Evolutionary conservation across 2,797 vertebrate genomes (phyloP).

Genomic region (Gymnoscopelus microlampas): DNA sequence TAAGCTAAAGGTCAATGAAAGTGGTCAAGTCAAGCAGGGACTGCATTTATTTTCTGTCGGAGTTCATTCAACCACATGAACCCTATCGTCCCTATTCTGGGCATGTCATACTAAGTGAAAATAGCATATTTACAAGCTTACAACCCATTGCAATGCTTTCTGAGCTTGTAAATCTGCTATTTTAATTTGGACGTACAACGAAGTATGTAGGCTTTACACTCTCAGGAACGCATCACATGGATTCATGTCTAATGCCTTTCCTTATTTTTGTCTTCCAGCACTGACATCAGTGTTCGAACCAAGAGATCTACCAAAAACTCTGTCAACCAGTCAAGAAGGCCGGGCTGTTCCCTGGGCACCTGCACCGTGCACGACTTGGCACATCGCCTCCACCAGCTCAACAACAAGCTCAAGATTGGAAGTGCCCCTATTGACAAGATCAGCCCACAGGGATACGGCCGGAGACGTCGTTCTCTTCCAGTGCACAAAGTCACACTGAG

Average conservation of each 20-base stretch:
- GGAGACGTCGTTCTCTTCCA: slow-evolving; percentile 84
- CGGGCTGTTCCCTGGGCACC: slow-evolving; percentile 89
- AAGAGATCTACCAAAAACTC: slow-evolving; percentile 87
- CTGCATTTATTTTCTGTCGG: neutral
- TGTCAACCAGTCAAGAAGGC: slow-evolving; percentile 77
- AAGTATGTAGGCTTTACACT: neutral
- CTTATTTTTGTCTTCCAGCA: slow-evolving; percentile 65
- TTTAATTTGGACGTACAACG: no score
- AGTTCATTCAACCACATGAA: no score
- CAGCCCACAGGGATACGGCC: slow-evolving; percentile 91
- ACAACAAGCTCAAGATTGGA: slow-evolving; percentile 84
- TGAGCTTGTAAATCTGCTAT: no score
- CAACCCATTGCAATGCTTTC: no score
- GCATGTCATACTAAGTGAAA: no score
- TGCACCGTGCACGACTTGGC: slow-evolving; percentile 92
- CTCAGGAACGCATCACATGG: slow-evolving; percentile 20
- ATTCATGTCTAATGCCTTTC: slow-evolving; percentile 45
- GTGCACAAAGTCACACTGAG: slow-evolving; percentile 60
- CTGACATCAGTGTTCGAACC: slow-evolving; percentile 83
- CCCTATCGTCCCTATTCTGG: neutral
- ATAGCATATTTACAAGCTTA: no score
- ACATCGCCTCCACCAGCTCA: slow-evolving; percentile 88
- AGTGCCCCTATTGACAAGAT: slow-evolving; percentile 87
- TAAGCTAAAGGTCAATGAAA: no score
- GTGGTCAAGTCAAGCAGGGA: no score